These are phyloP conservation scores for Drosophila micromelanica DNA, from an alignment of 1,140 invertebrate genomes.

Conservation along the genomic window DNA sequence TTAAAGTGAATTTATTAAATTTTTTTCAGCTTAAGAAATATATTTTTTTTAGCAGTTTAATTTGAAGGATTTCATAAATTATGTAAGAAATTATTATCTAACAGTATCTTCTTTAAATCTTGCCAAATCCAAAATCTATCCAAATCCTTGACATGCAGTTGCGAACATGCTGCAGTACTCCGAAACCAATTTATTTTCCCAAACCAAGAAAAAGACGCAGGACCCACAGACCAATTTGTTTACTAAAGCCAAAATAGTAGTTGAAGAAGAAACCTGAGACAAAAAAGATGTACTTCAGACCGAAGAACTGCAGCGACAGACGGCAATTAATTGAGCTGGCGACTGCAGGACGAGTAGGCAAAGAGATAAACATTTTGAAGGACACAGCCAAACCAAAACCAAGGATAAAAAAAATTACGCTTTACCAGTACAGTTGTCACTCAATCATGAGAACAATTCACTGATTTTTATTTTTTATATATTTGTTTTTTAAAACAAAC, in stretches of 20 bases:
- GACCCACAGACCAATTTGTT: constrained; percentile 32
- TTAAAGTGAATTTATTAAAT: too few species aligned
- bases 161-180: constrained; percentile 31
- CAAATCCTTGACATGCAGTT: constrained; percentile 34
- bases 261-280: constrained; percentile 5
- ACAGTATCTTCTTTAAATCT: constrained; percentile 13
- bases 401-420: constrained; percentile 32
- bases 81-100: constrained; percentile 6
- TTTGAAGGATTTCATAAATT: constrained; percentile 4
- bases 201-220: constrained; percentile 9
- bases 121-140: background rate
- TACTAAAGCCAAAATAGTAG: constrained; percentile 10
- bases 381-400: constrained; percentile 24
- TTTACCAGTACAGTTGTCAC: constrained; percentile 1
- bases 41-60: too few species aligned
- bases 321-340: constrained; percentile 39
- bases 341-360: constrained; percentile 3
- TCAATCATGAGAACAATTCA: background rate
- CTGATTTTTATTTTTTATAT: too few species aligned
- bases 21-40: too few species aligned
- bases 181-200: constrained; percentile 34
- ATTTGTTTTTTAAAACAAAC: too few species aligned
- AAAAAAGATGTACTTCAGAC: constrained; percentile 32
- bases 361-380: constrained; percentile 31
- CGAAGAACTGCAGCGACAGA: constrained; percentile 39